phyloP scores from a whole-genome alignment of 2,797 vertebrate genomes.

The Darevskia mixta region DNA sequence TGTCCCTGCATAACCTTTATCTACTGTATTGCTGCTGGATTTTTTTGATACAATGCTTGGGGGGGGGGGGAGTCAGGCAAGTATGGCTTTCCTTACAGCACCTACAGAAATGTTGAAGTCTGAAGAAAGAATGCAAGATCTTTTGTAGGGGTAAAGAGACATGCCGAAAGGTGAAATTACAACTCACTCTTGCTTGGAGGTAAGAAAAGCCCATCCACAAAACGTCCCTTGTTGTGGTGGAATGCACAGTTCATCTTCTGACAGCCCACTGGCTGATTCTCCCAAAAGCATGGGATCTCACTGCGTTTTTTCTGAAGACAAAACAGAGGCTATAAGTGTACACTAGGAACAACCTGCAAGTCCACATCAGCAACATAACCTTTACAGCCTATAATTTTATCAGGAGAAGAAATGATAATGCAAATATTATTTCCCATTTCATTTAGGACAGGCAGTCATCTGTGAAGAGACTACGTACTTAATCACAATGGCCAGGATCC shows the following conservation, averaged over 20 bases:
- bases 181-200: constrained; percentile 89
- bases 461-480: not conserved
- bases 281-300: constrained; percentile 95
- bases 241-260: constrained; percentile 96
- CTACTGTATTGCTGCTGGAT: not conserved
- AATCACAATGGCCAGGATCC: not conserved
- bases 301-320: constrained; percentile 90
- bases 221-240: constrained; percentile 89
- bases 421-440: not conserved
- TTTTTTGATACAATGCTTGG: not conserved
- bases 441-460: not conserved
- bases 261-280: constrained; percentile 92
- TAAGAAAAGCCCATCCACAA: constrained; percentile 87
- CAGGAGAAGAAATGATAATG: not conserved
- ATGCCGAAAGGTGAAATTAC: not conserved
- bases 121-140: not conserved
- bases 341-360: fast-evolving
- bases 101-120: not conserved
- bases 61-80: not conserved
- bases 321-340: not conserved
- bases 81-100: not conserved
- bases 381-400: not conserved
- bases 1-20: not conserved
- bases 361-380: not conserved
- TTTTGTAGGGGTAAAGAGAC: not conserved